A percentile compares a stretch with the other conserved stretches of the same genome.
phyloP scores from a whole-genome alignment of 2,797 vertebrate species.

The Telmatherina bonti region DNA sequence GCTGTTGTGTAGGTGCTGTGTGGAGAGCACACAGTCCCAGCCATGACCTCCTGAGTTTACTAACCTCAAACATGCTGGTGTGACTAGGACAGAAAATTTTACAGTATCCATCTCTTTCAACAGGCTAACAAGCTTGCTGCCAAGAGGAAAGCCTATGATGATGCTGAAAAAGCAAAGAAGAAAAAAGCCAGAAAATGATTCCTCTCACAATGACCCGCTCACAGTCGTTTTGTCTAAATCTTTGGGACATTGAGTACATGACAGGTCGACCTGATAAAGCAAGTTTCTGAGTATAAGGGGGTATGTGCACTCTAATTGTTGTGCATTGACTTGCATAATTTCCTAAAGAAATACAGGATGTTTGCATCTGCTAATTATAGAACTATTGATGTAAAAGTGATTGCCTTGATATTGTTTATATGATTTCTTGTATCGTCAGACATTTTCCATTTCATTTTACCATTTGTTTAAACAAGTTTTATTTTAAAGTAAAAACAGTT shows the following conservation, averaged over 20 bases:
- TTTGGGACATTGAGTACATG: conserved; percentile 7
- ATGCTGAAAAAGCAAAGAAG: conserved; percentile 85
- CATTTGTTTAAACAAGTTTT: conserved; percentile 31
- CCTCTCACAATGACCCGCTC: background rate
- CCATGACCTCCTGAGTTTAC: conserved; percentile 39
- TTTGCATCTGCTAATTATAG: conserved; percentile 29
- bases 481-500: conserved; percentile 62
- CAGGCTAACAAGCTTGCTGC: conserved; percentile 94
- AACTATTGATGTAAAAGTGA: conserved; percentile 50
- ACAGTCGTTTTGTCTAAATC: conserved; percentile 47
- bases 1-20: conserved; percentile 16
- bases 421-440: conserved; percentile 29
- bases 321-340: conserved; percentile 2
- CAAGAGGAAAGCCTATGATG: conserved; percentile 94
- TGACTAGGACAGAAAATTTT: conserved; percentile 14
- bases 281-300: conserved; percentile 7
- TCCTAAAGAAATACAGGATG: conserved; percentile 28
- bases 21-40: conserved; percentile 20
- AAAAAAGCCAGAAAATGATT: conserved; percentile 79
- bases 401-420: conserved; percentile 31
- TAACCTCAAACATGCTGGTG: conserved; percentile 19
- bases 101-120: conserved; percentile 36
- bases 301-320: background rate
- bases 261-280: conserved; percentile 25
- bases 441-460: conserved; percentile 35